Percentiles rank a stretch among this genome's conserved stretches.
Conservation (phyloP, 2,113 vertebrate species). For the Cebidichthys violaceus region DNA sequence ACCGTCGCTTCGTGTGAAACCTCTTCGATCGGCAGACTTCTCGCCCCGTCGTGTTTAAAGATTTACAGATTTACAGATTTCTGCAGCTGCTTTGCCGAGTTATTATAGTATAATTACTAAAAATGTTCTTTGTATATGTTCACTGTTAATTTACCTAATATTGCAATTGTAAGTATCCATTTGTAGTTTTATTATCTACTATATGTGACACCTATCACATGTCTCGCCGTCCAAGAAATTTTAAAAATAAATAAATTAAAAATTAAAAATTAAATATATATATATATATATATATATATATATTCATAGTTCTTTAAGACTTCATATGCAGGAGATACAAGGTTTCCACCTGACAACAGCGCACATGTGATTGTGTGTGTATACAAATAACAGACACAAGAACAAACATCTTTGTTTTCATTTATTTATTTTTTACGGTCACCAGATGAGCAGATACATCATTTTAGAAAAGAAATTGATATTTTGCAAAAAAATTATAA, state of each 20-base stretch:
- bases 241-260: no score
- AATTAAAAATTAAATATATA: no score
- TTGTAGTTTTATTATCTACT: neutral
- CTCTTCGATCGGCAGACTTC: neutral
- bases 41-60: neutral
- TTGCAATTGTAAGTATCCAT: neutral
- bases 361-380: neutral
- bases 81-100: no score
- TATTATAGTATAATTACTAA: neutral
- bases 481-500: constrained; percentile 85
- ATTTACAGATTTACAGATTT: no score
- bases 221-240: neutral
- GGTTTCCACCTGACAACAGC: neutral
- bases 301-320: neutral
- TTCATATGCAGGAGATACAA: neutral
- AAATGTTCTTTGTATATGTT: neutral
- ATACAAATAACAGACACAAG: constrained; percentile 38
- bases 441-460: constrained; percentile 87
- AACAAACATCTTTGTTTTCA: constrained; percentile 56
- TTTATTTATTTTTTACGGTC: constrained; percentile 81
- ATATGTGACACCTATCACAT: neutral
- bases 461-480: constrained; percentile 84
- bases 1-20: neutral
- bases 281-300: neutral
- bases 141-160: neutral